A percentile compares a stretch with the other conserved stretches of the same genome.
These are phyloP conservation scores for Ictidomys tridecemlineatus DNA, from an alignment of 2,113 vertebrate genomes.

Conservation along the genomic window DNA sequence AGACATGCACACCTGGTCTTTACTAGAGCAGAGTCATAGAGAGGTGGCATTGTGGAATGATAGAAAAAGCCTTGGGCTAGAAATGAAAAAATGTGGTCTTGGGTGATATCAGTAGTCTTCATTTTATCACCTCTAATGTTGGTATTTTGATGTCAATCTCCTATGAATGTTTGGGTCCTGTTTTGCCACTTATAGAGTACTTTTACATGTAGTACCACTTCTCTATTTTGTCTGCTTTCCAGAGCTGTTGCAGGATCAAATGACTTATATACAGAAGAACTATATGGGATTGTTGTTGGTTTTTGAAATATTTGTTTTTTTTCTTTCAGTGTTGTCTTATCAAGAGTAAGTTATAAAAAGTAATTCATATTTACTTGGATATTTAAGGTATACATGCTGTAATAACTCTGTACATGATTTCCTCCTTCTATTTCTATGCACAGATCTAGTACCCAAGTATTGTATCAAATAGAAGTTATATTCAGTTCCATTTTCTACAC, in stretches of 20 bases:
- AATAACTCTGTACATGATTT: conserved; percentile 52
- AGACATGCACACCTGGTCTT: not conserved
- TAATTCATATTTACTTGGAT: conserved; percentile 69
- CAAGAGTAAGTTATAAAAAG: conserved; percentile 55
- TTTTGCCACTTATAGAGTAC: conserved; percentile 5
- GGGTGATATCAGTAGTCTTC: not conserved
- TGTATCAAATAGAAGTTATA: conserved; percentile 66
- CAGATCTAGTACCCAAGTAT: conserved; percentile 62
- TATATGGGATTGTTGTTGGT: conserved; percentile 13
- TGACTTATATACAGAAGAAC: conserved; percentile 16
- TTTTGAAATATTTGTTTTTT: conserved; percentile 61
- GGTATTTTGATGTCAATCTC: not conserved
- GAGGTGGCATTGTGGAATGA: not conserved
- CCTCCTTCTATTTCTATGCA: conserved; percentile 35
- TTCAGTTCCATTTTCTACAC: conserved; percentile 76
- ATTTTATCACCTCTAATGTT: not conserved
- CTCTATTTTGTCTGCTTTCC: not conserved
- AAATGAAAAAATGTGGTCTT: conserved; percentile 5
- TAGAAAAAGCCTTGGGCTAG: not conserved
- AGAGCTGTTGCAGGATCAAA: not conserved
- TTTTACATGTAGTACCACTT: not conserved
- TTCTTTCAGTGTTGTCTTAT: conserved; percentile 43
- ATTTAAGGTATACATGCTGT: conserved; percentile 60
- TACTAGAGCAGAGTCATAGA: not conserved
- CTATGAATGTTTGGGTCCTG: conserved; percentile 4